Conservation (phyloP, 2,888 invertebrate genomes). For the Urechis unicinctus region DNA sequence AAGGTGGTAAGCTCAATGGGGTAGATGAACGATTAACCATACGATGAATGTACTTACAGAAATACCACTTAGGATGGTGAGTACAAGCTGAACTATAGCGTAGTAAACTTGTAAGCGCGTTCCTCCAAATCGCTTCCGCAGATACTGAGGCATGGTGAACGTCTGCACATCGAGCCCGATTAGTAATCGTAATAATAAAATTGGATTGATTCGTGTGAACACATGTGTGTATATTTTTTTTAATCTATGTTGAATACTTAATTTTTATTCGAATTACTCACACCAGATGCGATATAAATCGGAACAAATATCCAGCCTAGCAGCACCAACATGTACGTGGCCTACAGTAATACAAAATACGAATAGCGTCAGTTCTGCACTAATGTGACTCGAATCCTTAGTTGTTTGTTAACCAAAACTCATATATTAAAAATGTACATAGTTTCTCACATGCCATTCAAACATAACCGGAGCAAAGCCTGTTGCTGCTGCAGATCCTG, state of each 20-base stretch:
- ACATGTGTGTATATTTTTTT: too few species aligned
- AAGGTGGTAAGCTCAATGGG: too few species aligned
- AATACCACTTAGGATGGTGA: slow-evolving; percentile 19
- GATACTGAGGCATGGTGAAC: slow-evolving; percentile 22
- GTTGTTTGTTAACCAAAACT: too few species aligned
- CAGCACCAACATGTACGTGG: slow-evolving; percentile 31
- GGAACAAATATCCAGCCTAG: slow-evolving; percentile 45
- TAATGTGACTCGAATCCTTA: too few species aligned
- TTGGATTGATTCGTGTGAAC: too few species aligned
- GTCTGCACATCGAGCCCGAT: slow-evolving; percentile 10
- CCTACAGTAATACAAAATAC: slow-evolving; percentile 32
- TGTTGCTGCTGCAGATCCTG: slow-evolving; percentile 40
- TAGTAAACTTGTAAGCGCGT: slow-evolving; percentile 18
- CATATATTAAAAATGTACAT: neutral
- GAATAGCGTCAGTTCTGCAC: too few species aligned
- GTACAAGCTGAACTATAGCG: slow-evolving; percentile 15
- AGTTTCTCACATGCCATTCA: slow-evolving; percentile 38
- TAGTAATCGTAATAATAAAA: too few species aligned
- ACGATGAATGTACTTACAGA: too few species aligned
- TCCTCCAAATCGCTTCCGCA: slow-evolving; percentile 20
- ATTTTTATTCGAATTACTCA: slow-evolving; percentile 26
- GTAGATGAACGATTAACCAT: too few species aligned
- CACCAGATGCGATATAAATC: slow-evolving; percentile 38
- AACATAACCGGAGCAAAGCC: slow-evolving; percentile 40
- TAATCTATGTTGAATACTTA: too few species aligned